phyloP scores from a whole-genome alignment of 2,888 invertebrate genomes.

The Tetranychus piercei region DNA sequence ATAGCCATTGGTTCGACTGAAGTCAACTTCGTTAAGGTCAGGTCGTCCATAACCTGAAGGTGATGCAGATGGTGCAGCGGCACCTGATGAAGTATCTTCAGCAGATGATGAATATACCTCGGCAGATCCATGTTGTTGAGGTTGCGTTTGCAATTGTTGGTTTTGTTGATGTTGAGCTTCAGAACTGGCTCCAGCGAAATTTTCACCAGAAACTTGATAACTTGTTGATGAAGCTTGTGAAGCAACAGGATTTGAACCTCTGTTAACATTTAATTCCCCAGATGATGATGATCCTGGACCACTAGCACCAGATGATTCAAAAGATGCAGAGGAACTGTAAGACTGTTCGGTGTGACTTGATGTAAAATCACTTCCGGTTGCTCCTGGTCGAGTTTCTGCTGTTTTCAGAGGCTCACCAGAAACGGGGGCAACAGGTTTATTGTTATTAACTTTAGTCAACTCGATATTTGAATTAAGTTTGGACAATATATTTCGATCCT shows the following conservation, averaged over 20 bases:
- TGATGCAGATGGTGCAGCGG: not conserved
- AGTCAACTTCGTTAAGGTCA: not conserved
- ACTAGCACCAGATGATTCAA: not conserved
- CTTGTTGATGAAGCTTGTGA: not conserved
- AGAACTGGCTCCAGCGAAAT: not conserved
- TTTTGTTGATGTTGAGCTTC: not conserved
- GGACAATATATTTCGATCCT: not conserved
- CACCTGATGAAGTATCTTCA: not conserved
- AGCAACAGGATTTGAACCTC: not conserved
- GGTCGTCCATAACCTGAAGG: not conserved
- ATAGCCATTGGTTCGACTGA: not conserved
- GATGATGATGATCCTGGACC: not conserved
- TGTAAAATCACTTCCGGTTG: not conserved
- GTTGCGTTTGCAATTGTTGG: not conserved
- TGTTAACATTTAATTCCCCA: not conserved
- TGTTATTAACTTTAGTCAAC: not conserved
- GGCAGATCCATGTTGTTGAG: not conserved
- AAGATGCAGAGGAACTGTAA: not conserved
- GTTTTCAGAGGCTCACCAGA: not conserved
- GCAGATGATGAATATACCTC: not conserved
- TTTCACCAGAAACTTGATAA: not conserved
- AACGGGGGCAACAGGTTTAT: not conserved
- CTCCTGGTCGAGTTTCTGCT: not conserved
- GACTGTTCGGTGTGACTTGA: not conserved
- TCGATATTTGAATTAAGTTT: not conserved